phyloP scores from a whole-genome alignment of 2,888 invertebrate genomes.

The Polyploca ridens region DNA sequence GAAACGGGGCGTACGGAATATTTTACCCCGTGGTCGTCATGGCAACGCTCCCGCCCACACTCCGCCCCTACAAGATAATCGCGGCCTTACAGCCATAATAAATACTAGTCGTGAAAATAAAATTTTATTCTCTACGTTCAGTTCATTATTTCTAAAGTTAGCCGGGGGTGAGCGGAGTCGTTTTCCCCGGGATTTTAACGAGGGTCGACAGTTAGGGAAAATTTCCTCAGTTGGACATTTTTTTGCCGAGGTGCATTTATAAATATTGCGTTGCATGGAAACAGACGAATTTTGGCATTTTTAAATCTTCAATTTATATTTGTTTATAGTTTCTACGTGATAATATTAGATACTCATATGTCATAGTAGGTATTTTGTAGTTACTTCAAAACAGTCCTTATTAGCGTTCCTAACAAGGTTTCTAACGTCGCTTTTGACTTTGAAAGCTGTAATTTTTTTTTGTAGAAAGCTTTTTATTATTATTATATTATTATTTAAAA shows the following conservation, averaged over 20 bases:
- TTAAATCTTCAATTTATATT: background rate
- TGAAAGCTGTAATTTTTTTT: too few species aligned
- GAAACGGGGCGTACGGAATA: slow-evolving; percentile 72
- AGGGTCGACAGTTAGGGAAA: slow-evolving; percentile 46
- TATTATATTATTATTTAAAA: too few species aligned
- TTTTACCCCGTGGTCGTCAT: slow-evolving; percentile 70
- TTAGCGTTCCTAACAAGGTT: too few species aligned
- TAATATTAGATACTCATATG: too few species aligned
- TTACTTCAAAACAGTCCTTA: too few species aligned
- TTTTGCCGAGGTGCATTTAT: background rate
- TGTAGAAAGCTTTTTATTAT: too few species aligned
- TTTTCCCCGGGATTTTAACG: slow-evolving; percentile 57
- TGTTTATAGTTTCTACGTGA: too few species aligned
- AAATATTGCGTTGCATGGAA: background rate
- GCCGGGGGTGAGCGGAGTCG: slow-evolving; percentile 50
- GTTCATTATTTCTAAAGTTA: slow-evolving; percentile 76
- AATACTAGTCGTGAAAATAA: slow-evolving; percentile 75
- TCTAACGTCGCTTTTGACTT: too few species aligned
- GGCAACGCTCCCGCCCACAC: slow-evolving; percentile 73
- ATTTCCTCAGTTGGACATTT: slow-evolving; percentile 25
- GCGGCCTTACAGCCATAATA: slow-evolving; percentile 60
- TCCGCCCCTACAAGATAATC: slow-evolving; percentile 73
- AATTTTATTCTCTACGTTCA: slow-evolving; percentile 74
- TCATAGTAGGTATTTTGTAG: too few species aligned
- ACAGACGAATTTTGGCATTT: background rate